phyloP scores from a whole-genome alignment of 2,888 invertebrate species.

The Hylaea fasciaria region DNA sequence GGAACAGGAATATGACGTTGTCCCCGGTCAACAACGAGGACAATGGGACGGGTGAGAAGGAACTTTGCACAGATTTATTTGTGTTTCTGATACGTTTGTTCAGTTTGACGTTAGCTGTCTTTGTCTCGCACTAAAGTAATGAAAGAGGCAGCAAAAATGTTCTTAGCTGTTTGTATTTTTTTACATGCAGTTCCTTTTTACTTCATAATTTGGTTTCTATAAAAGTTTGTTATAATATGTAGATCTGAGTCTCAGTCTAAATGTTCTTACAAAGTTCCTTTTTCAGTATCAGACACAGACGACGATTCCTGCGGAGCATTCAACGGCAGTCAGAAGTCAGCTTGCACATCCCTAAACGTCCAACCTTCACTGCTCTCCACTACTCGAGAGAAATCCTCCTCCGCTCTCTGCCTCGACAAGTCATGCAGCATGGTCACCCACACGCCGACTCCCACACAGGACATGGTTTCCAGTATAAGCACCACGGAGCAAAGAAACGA shows the following conservation, averaged over 20 bases:
- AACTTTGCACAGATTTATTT: background rate
- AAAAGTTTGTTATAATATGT: too few species aligned
- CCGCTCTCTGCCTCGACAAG: conserved; percentile 79
- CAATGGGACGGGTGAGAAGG: conserved; percentile 66
- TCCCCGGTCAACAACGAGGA: conserved; percentile 83
- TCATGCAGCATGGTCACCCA: conserved; percentile 78
- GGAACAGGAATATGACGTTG: conserved; percentile 81
- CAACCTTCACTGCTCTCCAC: conserved; percentile 74
- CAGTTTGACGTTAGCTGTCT: background rate
- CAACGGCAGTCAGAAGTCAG: conserved; percentile 80
- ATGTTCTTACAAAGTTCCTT: conserved; percentile 2
- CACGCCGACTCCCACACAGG: conserved; percentile 81
- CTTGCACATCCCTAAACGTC: conserved; percentile 76
- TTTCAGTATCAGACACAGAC: conserved; percentile 75
- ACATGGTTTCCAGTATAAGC: conserved; percentile 82
- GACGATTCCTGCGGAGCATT: conserved; percentile 81
- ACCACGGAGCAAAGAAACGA: conserved; percentile 81
- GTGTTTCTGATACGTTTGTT: too few species aligned
- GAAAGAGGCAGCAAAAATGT: too few species aligned
- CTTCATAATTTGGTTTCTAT: too few species aligned
- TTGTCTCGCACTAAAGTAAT: background rate
- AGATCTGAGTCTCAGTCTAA: background rate
- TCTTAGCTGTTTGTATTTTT: too few species aligned
- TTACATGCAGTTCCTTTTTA: too few species aligned
- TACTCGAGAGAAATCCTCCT: conserved; percentile 77